Conservation (phyloP, 2,113 vertebrate genomes). For the Cochlearius cochlearius region DNA sequence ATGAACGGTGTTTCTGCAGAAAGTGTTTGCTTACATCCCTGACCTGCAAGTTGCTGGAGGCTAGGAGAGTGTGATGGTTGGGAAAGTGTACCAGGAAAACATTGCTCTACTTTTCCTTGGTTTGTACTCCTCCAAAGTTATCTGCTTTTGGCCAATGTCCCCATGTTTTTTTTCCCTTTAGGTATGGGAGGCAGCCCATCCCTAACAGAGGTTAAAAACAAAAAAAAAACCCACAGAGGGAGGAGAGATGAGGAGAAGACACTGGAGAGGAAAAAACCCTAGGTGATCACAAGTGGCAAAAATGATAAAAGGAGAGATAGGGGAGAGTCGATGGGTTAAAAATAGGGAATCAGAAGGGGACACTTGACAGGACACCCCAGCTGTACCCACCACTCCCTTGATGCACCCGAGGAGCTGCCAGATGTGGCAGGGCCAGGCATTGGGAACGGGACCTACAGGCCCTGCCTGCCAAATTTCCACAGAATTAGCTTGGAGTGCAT, state of each 20-base stretch:
- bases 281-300: neutral
- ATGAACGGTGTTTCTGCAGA: neutral
- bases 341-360: neutral
- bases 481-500: neutral
- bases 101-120: neutral
- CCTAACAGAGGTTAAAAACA: neutral
- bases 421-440: neutral
- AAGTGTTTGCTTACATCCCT: neutral
- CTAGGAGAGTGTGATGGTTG: neutral
- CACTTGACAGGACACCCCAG: neutral
- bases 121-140: neutral
- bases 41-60: slow-evolving; percentile 13
- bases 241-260: neutral
- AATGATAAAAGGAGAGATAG: neutral
- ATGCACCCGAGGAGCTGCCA: neutral
- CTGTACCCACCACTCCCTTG: neutral
- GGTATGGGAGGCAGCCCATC: neutral
- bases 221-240: neutral
- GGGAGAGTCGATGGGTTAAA: neutral
- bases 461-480: neutral
- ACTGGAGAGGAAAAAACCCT: neutral
- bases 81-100: slow-evolving; percentile 16
- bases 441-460: neutral
- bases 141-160: slow-evolving; percentile 1
- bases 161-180: neutral